Evolutionary conservation across 2,888 invertebrate genomes (phyloP).

Genomic region (Alitta virens): DNA sequence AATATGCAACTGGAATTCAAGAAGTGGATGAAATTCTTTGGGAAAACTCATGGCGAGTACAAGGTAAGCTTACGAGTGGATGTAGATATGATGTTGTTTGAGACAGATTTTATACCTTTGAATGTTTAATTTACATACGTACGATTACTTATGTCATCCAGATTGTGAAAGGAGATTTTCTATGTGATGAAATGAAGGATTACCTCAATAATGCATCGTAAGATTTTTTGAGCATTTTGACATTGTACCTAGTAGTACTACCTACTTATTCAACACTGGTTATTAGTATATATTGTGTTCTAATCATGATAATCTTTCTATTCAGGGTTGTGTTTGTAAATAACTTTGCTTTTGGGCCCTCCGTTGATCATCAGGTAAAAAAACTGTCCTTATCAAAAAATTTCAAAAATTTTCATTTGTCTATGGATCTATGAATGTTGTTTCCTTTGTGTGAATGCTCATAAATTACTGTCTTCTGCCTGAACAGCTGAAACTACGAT

Average conservation of each 20-base stretch:
- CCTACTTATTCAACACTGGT: not conserved
- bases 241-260: too few species aligned
- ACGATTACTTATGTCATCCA: too few species aligned
- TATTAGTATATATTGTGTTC: too few species aligned
- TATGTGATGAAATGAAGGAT: constrained; percentile 87
- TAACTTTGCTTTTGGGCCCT: constrained; percentile 98
- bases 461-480: not conserved
- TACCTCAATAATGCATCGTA: constrained; percentile 86
- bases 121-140: not conserved
- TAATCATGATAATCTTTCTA: too few species aligned
- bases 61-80: constrained; percentile 61
- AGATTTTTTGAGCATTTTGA: too few species aligned
- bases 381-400: too few species aligned
- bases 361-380: constrained; percentile 77
- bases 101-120: not conserved
- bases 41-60: constrained; percentile 83
- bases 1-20: constrained; percentile 87
- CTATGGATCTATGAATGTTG: too few species aligned
- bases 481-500: constrained; percentile 87
- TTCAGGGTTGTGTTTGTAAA: constrained; percentile 90
- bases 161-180: constrained; percentile 86
- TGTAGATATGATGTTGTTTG: not conserved
- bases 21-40: constrained; percentile 98
- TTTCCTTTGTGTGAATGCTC: not conserved
- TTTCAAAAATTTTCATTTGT: too few species aligned